A percentile compares a stretch with the other conserved stretches of the same genome.
These are phyloP conservation scores for Pelecanoides urinatrix DNA, from an alignment of 2,113 vertebrate species.

Conservation along the genomic window DNA sequence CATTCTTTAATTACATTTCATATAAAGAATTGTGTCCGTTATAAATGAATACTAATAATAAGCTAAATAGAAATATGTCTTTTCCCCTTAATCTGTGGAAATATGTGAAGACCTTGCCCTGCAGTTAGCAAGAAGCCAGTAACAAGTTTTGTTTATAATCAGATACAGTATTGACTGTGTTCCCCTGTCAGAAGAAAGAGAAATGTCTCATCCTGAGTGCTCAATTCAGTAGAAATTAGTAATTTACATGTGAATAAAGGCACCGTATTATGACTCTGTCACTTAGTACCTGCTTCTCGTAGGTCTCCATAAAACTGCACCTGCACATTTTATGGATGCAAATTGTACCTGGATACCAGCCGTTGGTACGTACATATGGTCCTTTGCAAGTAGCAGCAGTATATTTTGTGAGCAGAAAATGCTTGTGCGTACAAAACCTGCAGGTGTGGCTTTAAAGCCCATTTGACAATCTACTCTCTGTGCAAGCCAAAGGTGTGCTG, in stretches of 20 bases:
- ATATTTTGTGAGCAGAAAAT: neutral
- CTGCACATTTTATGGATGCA: neutral
- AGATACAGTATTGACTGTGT: neutral
- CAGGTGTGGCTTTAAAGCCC: constrained; percentile 11
- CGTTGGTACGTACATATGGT: neutral
- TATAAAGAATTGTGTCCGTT: neutral
- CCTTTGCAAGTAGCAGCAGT: neutral
- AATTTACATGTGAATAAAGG: constrained; percentile 19
- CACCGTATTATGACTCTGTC: neutral
- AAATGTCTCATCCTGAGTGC: neutral
- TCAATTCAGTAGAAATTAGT: constrained; percentile 42
- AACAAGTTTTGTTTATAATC: neutral
- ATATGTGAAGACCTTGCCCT: neutral
- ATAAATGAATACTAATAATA: neutral
- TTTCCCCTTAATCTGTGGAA: neutral
- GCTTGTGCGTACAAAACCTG: neutral
- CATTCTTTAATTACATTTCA: neutral
- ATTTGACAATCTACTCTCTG: neutral
- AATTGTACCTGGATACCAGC: neutral
- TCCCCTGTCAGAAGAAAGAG: neutral
- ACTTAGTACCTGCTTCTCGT: neutral
- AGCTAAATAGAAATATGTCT: neutral
- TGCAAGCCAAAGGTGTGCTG: fast-evolving
- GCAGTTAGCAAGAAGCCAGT: neutral
- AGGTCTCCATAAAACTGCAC: neutral